Base-by-base conservation (phyloP, 1,140 invertebrate genomes). In the Alviniconcha marisindica region DNA sequence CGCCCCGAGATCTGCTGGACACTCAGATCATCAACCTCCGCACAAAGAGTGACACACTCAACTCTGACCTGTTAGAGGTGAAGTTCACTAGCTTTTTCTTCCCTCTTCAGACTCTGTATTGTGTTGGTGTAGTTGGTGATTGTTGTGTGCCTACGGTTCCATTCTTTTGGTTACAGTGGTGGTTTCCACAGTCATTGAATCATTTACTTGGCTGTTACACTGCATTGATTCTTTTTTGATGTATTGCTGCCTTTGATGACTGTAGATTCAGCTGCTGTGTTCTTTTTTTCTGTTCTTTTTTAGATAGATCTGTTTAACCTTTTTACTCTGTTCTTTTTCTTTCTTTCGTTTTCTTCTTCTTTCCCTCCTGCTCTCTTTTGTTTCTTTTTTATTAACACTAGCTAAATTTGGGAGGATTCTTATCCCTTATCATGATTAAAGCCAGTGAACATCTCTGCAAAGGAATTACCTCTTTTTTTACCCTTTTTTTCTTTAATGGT, bases 11-110 rank as follows among this genome's bases (percentile, higher is more conserved):
- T 77, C 77, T 92, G 31, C 78, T 91, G 2, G 91, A 89, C 56
- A 84, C 88, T 2, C 90, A 92, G 81, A 71, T 92, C 7, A 84
- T 87, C 36, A 87, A 87, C 69, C 82, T 92, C 31, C 87, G 90
- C 40, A 76, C 85, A 5, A 88, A 87, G 81, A 88, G 84, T 81
- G 91, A 92, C 81, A 38, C 73, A 51, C 83, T 92, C 24, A 91
- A 90, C 74, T 81, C 84, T 56, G 87, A 91, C 44, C 80, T 92
- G 24, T 54, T 90, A 42, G 85, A 92, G 86, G 88, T 91, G 33
- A 48, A 18, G 5, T 5, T 48, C 44, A 10, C 18, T 18, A 48
- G 44, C 44, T 48, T 48, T 48, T 48, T 18, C 18, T 18, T 48
- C n/a, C n/a, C n/a, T n/a, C n/a, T n/a, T n/a, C n/a, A n/a, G n/a